These are phyloP conservation scores for Lamellibrachia columna DNA, from an alignment of 2,888 invertebrate genomes.

Conservation along the genomic window DNA sequence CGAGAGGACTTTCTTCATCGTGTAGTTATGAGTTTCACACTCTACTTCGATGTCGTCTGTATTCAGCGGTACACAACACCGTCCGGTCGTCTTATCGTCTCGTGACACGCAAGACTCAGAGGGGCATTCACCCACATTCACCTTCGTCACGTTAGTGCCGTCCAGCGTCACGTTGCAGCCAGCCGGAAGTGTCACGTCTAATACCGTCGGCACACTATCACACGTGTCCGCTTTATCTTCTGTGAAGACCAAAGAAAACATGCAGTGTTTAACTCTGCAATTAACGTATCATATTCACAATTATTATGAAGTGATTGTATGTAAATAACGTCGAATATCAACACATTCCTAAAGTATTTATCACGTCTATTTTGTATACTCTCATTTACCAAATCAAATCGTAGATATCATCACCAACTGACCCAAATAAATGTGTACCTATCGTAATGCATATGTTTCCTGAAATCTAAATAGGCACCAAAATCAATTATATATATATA, in stretches of 20 bases:
- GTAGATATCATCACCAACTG: too few species aligned
- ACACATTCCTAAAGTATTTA: not conserved
- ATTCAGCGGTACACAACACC: not conserved
- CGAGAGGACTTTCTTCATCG: not conserved
- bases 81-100: not conserved
- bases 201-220: not conserved
- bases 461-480: too few species aligned
- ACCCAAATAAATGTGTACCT: too few species aligned
- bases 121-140: not conserved
- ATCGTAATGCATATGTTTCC: too few species aligned
- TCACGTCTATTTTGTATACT: too few species aligned
- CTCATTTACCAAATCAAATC: too few species aligned
- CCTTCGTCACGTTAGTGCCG: not conserved
- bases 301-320: not conserved
- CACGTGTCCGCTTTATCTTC: not conserved
- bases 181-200: not conserved
- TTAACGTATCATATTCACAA: not conserved
- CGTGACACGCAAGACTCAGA: not conserved
- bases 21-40: not conserved
- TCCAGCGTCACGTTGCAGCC: not conserved
- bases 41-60: not conserved
- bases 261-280: too few species aligned
- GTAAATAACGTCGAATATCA: not conserved
- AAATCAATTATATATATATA: not conserved
- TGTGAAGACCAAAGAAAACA: not conserved